These are phyloP conservation scores for Cyclargus thomasi DNA, from an alignment of 1,140 invertebrate species.

Conservation along the genomic window DNA sequence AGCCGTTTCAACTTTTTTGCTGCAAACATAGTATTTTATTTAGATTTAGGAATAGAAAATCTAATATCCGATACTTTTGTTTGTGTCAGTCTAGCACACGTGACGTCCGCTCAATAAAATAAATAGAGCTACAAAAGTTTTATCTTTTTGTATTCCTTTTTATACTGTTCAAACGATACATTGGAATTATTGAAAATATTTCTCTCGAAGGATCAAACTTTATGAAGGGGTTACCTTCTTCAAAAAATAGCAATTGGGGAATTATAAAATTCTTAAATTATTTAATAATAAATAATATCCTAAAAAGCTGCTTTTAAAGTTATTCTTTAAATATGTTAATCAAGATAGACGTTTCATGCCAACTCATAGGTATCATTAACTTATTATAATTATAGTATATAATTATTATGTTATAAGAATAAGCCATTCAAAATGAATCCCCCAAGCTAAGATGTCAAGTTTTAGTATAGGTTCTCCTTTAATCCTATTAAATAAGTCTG, in stretches of 20 bases:
- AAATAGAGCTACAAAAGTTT: neutral
- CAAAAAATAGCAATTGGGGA: too few species aligned
- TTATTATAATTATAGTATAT: too few species aligned
- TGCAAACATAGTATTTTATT: slow-evolving; percentile 1
- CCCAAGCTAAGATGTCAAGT: neutral
- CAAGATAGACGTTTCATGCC: too few species aligned
- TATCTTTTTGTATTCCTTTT: neutral
- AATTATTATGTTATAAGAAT: too few species aligned
- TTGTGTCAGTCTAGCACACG: neutral
- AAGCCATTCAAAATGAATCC: too few species aligned
- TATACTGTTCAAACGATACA: neutral
- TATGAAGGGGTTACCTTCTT: neutral
- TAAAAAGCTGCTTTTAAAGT: too few species aligned
- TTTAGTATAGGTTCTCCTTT: neutral
- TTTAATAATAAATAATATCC: too few species aligned
- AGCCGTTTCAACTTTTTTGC: slow-evolving; percentile 19
- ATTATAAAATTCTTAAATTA: too few species aligned
- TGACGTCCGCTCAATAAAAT: neutral
- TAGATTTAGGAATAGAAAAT: neutral
- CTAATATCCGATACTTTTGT: neutral
- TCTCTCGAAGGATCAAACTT: neutral
- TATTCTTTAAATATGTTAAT: too few species aligned
- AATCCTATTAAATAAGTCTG: neutral
- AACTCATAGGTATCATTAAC: too few species aligned
- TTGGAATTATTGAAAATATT: neutral